A percentile compares a stretch with the other conserved stretches of the same genome.
These are phyloP conservation scores for Drosophila equinoxialis DNA, from an alignment of 1,140 invertebrate species.

Conservation along the genomic window DNA sequence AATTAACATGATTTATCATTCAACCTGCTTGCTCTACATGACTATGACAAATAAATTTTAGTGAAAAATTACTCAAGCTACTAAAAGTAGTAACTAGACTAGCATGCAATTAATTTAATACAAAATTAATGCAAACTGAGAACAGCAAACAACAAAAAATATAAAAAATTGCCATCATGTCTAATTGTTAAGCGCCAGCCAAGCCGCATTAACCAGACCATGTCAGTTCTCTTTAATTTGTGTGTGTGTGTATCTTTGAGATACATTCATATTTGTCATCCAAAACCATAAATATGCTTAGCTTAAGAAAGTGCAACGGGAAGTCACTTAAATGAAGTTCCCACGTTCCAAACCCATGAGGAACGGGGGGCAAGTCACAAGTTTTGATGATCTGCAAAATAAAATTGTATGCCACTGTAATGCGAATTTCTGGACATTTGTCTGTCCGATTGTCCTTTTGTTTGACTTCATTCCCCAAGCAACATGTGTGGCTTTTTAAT, in stretches of 20 bases:
- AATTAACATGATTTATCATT: constrained; percentile 70
- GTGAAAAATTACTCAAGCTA: constrained; percentile 56
- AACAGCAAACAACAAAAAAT: constrained; percentile 24
- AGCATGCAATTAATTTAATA: constrained; percentile 72
- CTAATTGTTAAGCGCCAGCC: constrained; percentile 75
- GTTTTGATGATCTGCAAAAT: constrained; percentile 12
- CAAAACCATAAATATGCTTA: constrained; percentile 33
- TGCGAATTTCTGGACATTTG: constrained; percentile 14
- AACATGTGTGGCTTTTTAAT: constrained; percentile 81
- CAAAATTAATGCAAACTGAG: constrained; percentile 47
- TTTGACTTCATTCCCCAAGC: constrained; percentile 47
- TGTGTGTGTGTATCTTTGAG: constrained; percentile 48
- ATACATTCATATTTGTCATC: constrained; percentile 47
- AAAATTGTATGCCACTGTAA: constrained; percentile 10
- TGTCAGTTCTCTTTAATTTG: constrained; percentile 35
- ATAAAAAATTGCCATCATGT: constrained; percentile 59
- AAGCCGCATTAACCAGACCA: constrained; percentile 51
- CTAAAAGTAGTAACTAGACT: constrained; percentile 55
- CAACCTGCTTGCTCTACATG: constrained; percentile 50
- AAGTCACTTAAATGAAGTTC: constrained; percentile 29
- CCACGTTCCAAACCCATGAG: constrained; percentile 14
- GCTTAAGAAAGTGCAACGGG: constrained; percentile 22
- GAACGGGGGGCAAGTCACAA: not conserved
- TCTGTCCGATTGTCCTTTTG: constrained; percentile 11
- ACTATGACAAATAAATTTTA: constrained; percentile 75